Evolutionary conservation across 2,797 vertebrate species (phyloP), one percentile per base, ranked within the genome.

Genomic region (Danio tinwini): DNA sequence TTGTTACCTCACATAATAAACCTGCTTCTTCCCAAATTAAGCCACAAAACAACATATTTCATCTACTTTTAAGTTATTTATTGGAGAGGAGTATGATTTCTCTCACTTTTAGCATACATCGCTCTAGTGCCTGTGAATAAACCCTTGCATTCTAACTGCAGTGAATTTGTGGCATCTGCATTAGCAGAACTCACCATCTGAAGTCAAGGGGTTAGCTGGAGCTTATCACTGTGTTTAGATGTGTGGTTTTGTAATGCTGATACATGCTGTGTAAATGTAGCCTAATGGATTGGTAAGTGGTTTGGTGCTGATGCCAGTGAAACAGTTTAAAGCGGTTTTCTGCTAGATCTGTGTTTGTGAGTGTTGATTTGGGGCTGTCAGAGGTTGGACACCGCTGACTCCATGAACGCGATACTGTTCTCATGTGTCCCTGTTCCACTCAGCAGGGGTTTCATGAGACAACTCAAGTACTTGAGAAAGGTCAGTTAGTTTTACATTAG

Each of bases 211-310:
- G 68, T 79, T 72, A 79, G 47, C 59, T 17, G 49, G 56, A 72
- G 77, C 40, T 63, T 29, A 69, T 63, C 68, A 13, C 58, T 50
- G 39, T 55, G 21, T 64, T 73, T 47, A 82, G 75, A 78, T 12
- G 17, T 78, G 74, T 68, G 79, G 61, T 74, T 83, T 62, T 75
- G 77, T 68, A 81, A 80, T 77, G 68, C 74, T 62, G 52, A 49
- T 74, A 71, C 13, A 76, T 85, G 90, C 88, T 89, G 17, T 69
- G 85, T 82, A 80, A 89, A 87, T 87, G 87, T 84, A 85, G 87
- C 29, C 90, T 93, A 92, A 93, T 93, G 92, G 92, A 65, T 83
- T 91, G 89, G 87, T 91, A 93, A 93, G 91, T 93, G 92, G 84
- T 89, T 89, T 86, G 80, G 85, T 89, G 90, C 90, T 92, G 90